Base-by-base conservation (phyloP, 2,113 vertebrate genomes). In the Holacanthus passer region DNA sequence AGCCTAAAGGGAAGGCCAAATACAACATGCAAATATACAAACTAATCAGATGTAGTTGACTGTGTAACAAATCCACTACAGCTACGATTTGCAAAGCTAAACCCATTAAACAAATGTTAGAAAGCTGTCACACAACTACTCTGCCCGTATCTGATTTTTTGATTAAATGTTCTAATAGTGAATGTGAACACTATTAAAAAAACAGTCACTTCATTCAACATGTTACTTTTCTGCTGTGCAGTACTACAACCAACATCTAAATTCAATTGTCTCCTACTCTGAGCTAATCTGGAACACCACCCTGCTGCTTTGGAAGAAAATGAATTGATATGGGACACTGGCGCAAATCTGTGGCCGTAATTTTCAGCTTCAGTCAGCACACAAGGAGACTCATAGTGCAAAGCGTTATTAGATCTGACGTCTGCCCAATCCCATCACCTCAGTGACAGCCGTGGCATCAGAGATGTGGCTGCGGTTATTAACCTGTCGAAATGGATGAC, bases 351-450 rank as follows among this genome's bases (percentile, higher is more conserved):
- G 43, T 83, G 81, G 76, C 63, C 55, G 74, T 85, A 47, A 87
- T 78, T 81, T 87, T 77, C 72, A 73, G 65, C 75, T 72, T 78
- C 67, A 69, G 76, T 75, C 64, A 24, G 73, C 66, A 81, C 62
- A 86, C 52, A 62, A 79, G 59, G 73, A 69, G 69, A 60, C 71
- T 64, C 73, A 50, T 65, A 79, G 68, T 9, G 62, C 11, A 69
- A 86, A 52, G 71, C 43, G 11, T 91, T 88, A 90, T 92, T 89
- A 86, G 56, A 90, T 79, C 77, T 27, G 81, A 37, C 1, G 29
- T 83, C 76, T 64, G 71, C 77, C 86, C 74, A 41, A 59, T 80
- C 75, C 77, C 77, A n/a, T 87, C 87, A 74, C 74, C 58, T 41
- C 60, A 0, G 50, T 71, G 91, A 88, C 89, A 78, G 90, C 65